These are phyloP conservation scores for Chelonus insularis DNA, from an alignment of 1,140 invertebrate genomes.

Conservation along the genomic window DNA sequence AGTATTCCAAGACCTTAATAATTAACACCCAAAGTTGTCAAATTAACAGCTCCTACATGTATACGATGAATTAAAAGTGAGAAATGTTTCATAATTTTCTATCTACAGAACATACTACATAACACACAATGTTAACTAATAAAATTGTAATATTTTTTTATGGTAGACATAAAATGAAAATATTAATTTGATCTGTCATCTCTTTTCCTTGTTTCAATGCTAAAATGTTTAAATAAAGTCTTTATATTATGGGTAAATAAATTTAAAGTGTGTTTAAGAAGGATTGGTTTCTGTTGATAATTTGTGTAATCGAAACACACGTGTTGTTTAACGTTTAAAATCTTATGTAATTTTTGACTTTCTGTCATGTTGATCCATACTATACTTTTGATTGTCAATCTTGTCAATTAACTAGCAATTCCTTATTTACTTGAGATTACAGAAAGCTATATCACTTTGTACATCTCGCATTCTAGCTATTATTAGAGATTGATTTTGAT, in stretches of 20 bases:
- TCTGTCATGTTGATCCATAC: slow-evolving; percentile 33
- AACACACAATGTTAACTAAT: too few species aligned
- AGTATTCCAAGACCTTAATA: slow-evolving; percentile 26
- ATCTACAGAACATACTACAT: too few species aligned
- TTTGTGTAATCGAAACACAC: background rate
- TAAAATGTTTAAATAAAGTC: background rate
- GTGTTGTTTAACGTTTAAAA: too few species aligned
- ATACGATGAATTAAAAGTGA: background rate
- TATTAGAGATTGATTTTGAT: background rate
- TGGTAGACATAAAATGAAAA: too few species aligned
- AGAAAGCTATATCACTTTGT: background rate
- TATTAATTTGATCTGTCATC: too few species aligned
- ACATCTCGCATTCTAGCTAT: background rate
- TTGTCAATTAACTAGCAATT: slow-evolving; percentile 42
- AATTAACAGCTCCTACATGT: slow-evolving; percentile 3
- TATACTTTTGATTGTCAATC: slow-evolving; percentile 36
- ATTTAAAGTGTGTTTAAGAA: background rate
- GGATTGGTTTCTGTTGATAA: background rate
- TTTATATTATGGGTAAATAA: background rate
- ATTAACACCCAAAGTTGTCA: slow-evolving; percentile 25
- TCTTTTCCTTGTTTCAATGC: too few species aligned
- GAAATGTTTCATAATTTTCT: too few species aligned
- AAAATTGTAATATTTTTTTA: too few species aligned
- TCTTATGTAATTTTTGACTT: slow-evolving; percentile 1
- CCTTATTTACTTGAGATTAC: slow-evolving; percentile 42